Evolutionary conservation across 1,140 invertebrate genomes (phyloP).

Genomic region (Achroia grisella): DNA sequence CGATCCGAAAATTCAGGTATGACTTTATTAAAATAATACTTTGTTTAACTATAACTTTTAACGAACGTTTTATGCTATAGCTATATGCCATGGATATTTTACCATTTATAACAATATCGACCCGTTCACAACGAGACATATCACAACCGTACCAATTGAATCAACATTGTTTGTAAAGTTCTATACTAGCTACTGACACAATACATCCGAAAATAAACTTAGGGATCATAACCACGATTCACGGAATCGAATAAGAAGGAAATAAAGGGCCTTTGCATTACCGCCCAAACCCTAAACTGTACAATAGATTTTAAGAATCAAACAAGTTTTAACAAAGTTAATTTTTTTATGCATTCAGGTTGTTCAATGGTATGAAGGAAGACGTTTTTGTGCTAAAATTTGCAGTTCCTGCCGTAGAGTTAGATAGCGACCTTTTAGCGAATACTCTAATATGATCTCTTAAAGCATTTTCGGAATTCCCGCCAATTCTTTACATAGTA

Average conservation of each 20-base stretch:
- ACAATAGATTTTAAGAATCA: conserved; percentile 61
- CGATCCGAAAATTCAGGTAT: conserved; percentile 61
- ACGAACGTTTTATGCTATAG: conserved; percentile 71
- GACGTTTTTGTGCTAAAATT: conserved; percentile 71
- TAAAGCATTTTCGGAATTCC: conserved; percentile 23
- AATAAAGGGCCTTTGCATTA: conserved; percentile 55
- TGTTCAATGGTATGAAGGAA: conserved; percentile 70
- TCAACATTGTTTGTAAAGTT: conserved; percentile 73
- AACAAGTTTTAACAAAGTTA: conserved; percentile 64
- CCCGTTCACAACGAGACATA: conserved; percentile 71
- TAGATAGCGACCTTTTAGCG: conserved; percentile 27
- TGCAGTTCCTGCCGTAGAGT: conserved; percentile 36
- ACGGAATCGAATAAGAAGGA: conserved; percentile 69
- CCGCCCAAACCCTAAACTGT: conserved; percentile 64
- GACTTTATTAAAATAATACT: conserved; percentile 70
- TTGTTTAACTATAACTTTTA: conserved; percentile 70
- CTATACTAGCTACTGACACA: conserved; percentile 72
- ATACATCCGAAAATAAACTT: conserved; percentile 69
- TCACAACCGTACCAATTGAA: conserved; percentile 74
- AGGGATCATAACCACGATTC: conserved; percentile 68
- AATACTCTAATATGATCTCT: conserved; percentile 45
- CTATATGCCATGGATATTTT: conserved; percentile 70
- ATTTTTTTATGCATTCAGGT: conserved; percentile 63
- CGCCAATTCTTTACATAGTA: background rate
- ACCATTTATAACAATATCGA: conserved; percentile 72